Conservation (phyloP, 2,888 invertebrate species). For the Folsomia manolachei region DNA sequence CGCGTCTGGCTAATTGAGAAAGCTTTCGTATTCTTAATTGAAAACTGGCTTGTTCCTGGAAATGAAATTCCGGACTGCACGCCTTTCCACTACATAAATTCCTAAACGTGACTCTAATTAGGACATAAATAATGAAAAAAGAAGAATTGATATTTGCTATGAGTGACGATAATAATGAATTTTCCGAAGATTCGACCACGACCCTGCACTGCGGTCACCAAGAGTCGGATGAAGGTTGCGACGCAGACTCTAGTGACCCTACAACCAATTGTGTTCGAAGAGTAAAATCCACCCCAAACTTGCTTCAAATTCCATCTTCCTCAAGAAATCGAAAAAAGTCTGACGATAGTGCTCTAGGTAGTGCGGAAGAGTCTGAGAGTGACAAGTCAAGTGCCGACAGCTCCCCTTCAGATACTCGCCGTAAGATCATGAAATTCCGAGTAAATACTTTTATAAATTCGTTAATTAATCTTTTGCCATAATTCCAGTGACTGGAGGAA, state of each 20-base stretch:
- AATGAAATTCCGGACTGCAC: too few relatives aligned
- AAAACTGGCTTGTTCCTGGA: too few relatives aligned
- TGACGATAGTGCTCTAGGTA: constrained; percentile 49
- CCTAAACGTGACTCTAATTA: too few relatives aligned
- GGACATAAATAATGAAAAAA: constrained; percentile 46
- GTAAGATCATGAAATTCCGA: constrained; percentile 2
- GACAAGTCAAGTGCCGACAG: constrained; percentile 35
- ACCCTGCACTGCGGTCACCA: constrained; percentile 32
- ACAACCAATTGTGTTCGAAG: constrained; percentile 34
- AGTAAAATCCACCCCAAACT: constrained; percentile 47
- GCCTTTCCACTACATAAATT: too few relatives aligned
- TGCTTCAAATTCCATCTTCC: constrained; percentile 46
- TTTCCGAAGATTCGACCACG: constrained; percentile 37
- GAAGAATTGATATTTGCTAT: constrained; percentile 47
- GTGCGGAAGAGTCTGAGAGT: constrained; percentile 46
- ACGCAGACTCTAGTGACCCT: constrained; percentile 25
- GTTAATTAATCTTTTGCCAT: neutral
- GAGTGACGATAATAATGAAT: constrained; percentile 49
- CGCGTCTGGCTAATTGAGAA: too few relatives aligned
- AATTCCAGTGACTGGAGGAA: neutral
- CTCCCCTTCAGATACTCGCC: constrained; percentile 8
- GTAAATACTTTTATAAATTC: neutral
- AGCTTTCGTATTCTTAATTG: too few relatives aligned
- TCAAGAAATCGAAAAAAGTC: constrained; percentile 44
- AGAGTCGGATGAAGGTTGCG: constrained; percentile 48